A percentile compares a stretch with the other conserved stretches of the same genome.
Evolutionary conservation across 2,113 vertebrate genomes (phyloP).

Genomic region (Oreochromis tanganicae): DNA sequence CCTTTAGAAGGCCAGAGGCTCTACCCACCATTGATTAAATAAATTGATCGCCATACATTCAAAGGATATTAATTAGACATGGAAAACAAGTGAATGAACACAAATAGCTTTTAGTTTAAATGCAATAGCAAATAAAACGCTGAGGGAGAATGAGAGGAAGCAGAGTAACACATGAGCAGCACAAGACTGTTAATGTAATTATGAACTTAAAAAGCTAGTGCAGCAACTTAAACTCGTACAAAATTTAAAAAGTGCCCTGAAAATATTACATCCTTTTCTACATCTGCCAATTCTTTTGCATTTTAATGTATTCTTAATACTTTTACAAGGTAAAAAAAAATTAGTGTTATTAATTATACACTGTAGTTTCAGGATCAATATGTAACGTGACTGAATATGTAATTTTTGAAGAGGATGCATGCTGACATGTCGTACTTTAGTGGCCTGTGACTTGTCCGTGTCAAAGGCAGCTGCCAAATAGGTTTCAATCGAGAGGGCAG

Average conservation of each 20-base stretch:
- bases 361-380: constrained; percentile 46
- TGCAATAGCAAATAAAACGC: constrained; percentile 58
- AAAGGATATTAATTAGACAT: constrained; percentile 76
- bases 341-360: constrained; percentile 13
- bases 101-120: constrained; percentile 70
- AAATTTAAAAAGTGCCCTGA: background rate
- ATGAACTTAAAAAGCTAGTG: background rate
- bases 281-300: background rate
- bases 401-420: constrained; percentile 43
- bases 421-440: constrained; percentile 42
- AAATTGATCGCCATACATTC: constrained; percentile 74
- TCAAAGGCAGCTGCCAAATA: constrained; percentile 66
- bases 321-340: constrained; percentile 16
- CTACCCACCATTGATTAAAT: constrained; percentile 74
- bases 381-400: constrained; percentile 35
- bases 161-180: background rate
- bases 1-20: constrained; percentile 73
- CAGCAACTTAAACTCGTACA: background rate
- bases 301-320: background rate
- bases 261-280: background rate
- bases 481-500: constrained; percentile 67
- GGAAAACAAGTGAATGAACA: constrained; percentile 74
- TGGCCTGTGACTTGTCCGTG: constrained; percentile 57
- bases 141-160: constrained; percentile 14
- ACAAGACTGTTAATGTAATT: background rate